Percentiles rank a stretch among this genome's conserved stretches.
phyloP scores from a whole-genome alignment of 2,888 invertebrate genomes.

The Lepidochitona cinerea region DNA sequence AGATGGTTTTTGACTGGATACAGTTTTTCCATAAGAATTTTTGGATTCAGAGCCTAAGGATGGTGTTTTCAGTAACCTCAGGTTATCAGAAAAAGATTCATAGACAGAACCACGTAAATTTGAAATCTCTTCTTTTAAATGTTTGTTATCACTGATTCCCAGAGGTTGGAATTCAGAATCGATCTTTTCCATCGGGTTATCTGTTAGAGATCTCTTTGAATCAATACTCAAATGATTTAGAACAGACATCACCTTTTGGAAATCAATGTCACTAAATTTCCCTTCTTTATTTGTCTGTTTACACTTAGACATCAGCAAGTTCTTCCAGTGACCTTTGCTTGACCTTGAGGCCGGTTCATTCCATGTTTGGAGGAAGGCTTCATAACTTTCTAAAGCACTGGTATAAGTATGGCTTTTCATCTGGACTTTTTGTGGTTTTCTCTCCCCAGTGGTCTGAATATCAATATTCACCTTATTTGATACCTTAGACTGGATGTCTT shows the following conservation, averaged over 20 bases:
- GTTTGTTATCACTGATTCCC: no score
- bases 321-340: not conserved
- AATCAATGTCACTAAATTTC: not conserved
- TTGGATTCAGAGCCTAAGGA: no score
- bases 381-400: slow-evolving; percentile 14
- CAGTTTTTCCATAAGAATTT: no score
- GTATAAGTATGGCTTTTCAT: slow-evolving; percentile 6
- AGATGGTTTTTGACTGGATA: no score
- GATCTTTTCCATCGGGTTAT: not conserved
- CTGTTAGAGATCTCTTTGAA: not conserved
- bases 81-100: no score
- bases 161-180: no score
- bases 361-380: slow-evolving; percentile 2
- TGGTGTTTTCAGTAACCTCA: no score
- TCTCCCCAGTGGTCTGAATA: no score
- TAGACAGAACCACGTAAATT: no score
- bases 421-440: not conserved
- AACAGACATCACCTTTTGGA: not conserved
- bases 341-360: not conserved
- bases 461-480: no score
- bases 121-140: no score
- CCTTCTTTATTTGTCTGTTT: not conserved
- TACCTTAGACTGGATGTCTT: not conserved
- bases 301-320: not conserved
- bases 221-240: not conserved